Conservation (phyloP, 1,140 invertebrate genomes). For the Agrilus planipennis region DNA sequence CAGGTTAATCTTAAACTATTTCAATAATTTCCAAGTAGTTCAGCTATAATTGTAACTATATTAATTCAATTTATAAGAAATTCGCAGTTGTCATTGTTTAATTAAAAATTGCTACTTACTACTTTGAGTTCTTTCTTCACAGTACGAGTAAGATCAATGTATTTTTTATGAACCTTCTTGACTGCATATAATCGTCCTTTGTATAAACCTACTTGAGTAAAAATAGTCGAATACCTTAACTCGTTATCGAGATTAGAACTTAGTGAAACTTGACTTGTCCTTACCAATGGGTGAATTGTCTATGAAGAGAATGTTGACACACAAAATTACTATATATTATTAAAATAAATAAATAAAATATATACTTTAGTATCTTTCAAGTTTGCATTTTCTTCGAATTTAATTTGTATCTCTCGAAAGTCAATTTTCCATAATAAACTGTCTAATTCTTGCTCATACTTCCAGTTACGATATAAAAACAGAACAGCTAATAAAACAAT, state of each 20-base stretch:
- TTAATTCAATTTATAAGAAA: too few species aligned
- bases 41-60: too few species aligned
- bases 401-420: slow-evolving; percentile 72
- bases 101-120: slow-evolving; percentile 38
- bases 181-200: slow-evolving; percentile 77
- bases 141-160: slow-evolving; percentile 77
- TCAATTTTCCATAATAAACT: slow-evolving; percentile 93
- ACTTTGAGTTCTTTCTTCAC: slow-evolving; percentile 94
- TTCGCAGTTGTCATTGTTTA: too few species aligned
- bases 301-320: too few species aligned
- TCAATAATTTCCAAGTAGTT: too few species aligned
- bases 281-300: slow-evolving; percentile 43
- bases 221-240: slow-evolving; percentile 75
- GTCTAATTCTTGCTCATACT: slow-evolving; percentile 89
- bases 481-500: slow-evolving; percentile 56
- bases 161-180: slow-evolving; percentile 72
- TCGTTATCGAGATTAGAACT: slow-evolving; percentile 77
- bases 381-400: slow-evolving; percentile 39
- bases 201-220: slow-evolving; percentile 80
- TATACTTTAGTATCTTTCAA: too few species aligned
- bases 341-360: too few species aligned
- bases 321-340: too few species aligned
- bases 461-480: slow-evolving; percentile 78
- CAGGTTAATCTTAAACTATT: too few species aligned
- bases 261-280: slow-evolving; percentile 75